A percentile compares a stretch with the other conserved stretches of the same genome.
phyloP scores from a whole-genome alignment of 1,140 invertebrate species.

The Lepidurus packardi region DNA sequence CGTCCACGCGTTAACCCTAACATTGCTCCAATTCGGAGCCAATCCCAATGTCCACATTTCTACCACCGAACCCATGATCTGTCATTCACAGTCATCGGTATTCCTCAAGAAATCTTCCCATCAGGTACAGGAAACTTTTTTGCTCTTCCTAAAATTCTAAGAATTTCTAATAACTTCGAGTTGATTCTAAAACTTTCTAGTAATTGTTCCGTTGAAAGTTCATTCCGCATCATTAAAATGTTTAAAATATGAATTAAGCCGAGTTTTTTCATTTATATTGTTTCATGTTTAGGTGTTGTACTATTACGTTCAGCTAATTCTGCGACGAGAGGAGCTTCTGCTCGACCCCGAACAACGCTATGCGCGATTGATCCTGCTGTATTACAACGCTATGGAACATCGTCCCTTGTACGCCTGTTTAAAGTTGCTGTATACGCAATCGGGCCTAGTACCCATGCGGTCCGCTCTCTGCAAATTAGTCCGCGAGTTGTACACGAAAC shows the following conservation, averaged over 20 bases:
- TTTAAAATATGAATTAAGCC: not conserved
- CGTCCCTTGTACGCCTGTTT: slow-evolving; percentile 54
- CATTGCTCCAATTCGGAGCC: slow-evolving; percentile 54
- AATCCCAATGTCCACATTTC: slow-evolving; percentile 43
- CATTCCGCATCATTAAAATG: slow-evolving; percentile 22
- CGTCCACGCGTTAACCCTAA: slow-evolving; percentile 61
- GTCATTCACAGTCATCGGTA: slow-evolving; percentile 50
- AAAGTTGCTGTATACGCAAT: slow-evolving; percentile 52
- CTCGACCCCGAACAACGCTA: slow-evolving; percentile 56
- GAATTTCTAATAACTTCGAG: too few relatives aligned
- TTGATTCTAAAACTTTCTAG: too few relatives aligned
- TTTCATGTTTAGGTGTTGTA: slow-evolving; percentile 46
- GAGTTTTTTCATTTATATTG: slow-evolving; percentile 27
- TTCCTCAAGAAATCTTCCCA: slow-evolving; percentile 57
- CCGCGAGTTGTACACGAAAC: slow-evolving; percentile 55
- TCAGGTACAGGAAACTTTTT: slow-evolving; percentile 46
- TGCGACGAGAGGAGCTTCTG: slow-evolving; percentile 59
- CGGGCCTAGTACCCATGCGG: slow-evolving; percentile 59
- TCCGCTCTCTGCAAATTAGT: slow-evolving; percentile 56
- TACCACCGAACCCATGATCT: slow-evolving; percentile 45
- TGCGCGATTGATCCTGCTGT: slow-evolving; percentile 58
- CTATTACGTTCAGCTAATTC: slow-evolving; percentile 62
- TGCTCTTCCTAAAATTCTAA: too few relatives aligned
- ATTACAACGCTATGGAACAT: slow-evolving; percentile 63
- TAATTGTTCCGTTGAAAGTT: not conserved